phyloP scores from a whole-genome alignment of 1,140 invertebrate species.

The Diprion similis region DNA sequence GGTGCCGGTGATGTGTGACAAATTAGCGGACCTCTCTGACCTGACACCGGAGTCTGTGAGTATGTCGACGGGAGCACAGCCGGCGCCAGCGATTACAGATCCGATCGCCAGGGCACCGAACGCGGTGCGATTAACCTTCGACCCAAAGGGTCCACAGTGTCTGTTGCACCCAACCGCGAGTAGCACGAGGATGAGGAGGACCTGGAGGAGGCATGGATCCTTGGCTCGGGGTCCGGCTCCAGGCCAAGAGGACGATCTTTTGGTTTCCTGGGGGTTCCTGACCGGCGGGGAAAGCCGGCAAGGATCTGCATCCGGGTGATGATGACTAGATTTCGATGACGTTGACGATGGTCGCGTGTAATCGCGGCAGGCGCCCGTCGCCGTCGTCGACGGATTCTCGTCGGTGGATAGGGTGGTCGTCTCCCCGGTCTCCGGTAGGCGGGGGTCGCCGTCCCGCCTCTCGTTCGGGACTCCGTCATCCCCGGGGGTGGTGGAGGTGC shows the following conservation, averaged over 20 bases:
- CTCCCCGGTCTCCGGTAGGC: background rate
- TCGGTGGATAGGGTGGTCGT: background rate
- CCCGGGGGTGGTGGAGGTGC: background rate
- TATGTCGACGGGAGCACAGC: slow-evolving; percentile 40
- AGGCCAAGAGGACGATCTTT: background rate
- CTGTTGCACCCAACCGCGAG: slow-evolving; percentile 41
- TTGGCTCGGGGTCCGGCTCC: background rate
- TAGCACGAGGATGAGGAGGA: slow-evolving; percentile 44
- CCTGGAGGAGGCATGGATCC: slow-evolving; percentile 35
- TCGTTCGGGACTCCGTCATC: background rate
- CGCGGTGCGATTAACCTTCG: slow-evolving; percentile 23
- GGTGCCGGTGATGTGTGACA: slow-evolving; percentile 75
- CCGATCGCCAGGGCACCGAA: slow-evolving; percentile 36
- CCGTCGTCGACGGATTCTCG: background rate
- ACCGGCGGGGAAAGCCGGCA: background rate
- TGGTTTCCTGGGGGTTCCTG: background rate
- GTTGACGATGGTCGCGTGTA: too few relatives aligned
- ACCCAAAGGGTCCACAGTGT: slow-evolving; percentile 18
- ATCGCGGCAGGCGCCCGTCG: background rate
- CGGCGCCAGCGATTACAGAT: slow-evolving; percentile 41
- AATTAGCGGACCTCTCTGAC: slow-evolving; percentile 73
- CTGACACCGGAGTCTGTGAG: slow-evolving; percentile 39
- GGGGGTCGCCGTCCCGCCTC: too few relatives aligned
- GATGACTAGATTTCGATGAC: too few relatives aligned
- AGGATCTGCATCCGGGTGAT: background rate